Base-by-base conservation (phyloP, 2,797 vertebrate species). In the Eidolon dupreanum region DNA sequence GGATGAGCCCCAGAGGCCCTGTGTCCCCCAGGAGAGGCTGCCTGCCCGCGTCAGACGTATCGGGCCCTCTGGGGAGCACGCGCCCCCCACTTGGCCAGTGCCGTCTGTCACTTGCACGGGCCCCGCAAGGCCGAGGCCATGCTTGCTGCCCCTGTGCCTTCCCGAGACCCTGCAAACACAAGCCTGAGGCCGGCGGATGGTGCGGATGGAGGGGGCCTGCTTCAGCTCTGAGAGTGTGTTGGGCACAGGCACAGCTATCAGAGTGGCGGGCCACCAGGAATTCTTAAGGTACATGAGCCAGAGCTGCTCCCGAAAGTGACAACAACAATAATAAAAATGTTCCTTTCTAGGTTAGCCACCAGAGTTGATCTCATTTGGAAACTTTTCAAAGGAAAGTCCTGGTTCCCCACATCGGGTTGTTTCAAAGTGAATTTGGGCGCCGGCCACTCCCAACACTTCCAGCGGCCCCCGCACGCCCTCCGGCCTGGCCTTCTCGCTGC, bases 381-480 rank as follows among this genome's bases (percentile, higher is more conserved):
- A 71, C 19, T 7, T 93, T 59, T 38, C 68, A 49, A 71, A 92
- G 87, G 93, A 95, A 92, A 89, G 68, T 31, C 83, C 38, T 86
- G 41, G 70, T 82, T 49, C 92, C 92, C 90, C 51, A 61, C 71
- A 41, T 0, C 43, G 81, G 28, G 33, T 83, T 12, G n/a, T 96
- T 95, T 68, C 71, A 93, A 97, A 97, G 95, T 7, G 0, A 95
- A 88, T 74, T 84, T 92, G 85, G 91, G 97, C 33, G 53, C 70
- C 74, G 5, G 28, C n/a, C 61, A 31, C 36, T 83, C 83, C 46
- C 11, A 46, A 46, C 4, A 49, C 26, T 71, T 20, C 8, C 41
- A 43, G 28, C 6, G 8, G 28, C 38, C 78, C 78, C 68, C 24
- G 85, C 0, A 10, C 41, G 12, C 41, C 36, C 65, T 49, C 33